Conservation (phyloP, 2,113 vertebrate genomes). For the Ranitomeya imitator region DNA sequence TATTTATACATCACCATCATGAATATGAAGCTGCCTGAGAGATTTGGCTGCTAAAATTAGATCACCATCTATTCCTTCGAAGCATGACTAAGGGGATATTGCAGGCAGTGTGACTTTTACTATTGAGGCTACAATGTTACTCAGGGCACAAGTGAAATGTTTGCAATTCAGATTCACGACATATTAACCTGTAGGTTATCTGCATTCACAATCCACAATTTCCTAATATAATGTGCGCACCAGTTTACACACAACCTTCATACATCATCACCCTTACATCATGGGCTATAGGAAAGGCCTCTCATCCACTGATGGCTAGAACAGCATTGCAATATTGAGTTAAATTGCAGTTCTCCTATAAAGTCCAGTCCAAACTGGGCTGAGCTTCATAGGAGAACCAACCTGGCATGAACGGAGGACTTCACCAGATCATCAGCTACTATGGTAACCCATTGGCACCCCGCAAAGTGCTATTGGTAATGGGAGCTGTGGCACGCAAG, state of each 20-base stretch:
- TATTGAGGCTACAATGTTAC: neutral
- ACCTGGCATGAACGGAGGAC: no score
- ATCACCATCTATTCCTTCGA: neutral
- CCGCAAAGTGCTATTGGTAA: no score
- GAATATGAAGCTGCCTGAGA: constrained; percentile 12
- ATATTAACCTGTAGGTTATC: neutral
- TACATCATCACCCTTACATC: neutral
- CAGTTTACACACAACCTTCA: neutral
- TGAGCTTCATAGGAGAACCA: no score
- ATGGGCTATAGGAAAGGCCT: neutral
- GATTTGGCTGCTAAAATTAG: constrained; percentile 40
- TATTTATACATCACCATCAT: constrained; percentile 54
- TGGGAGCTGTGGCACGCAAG: no score
- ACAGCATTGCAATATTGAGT: no score
- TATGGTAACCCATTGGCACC: no score
- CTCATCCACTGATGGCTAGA: no score
- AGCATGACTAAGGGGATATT: neutral
- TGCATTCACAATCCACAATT: neutral
- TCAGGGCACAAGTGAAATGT: neutral
- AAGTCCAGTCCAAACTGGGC: no score
- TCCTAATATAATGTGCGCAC: neutral
- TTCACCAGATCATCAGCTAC: no score
- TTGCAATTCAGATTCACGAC: neutral
- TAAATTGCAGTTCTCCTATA: no score
- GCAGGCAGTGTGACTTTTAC: neutral